A percentile compares a stretch with the other conserved stretches of the same genome.
These are phyloP conservation scores for Drosophila rellima DNA, from an alignment of 2,888 invertebrate species.

Conservation along the genomic window DNA sequence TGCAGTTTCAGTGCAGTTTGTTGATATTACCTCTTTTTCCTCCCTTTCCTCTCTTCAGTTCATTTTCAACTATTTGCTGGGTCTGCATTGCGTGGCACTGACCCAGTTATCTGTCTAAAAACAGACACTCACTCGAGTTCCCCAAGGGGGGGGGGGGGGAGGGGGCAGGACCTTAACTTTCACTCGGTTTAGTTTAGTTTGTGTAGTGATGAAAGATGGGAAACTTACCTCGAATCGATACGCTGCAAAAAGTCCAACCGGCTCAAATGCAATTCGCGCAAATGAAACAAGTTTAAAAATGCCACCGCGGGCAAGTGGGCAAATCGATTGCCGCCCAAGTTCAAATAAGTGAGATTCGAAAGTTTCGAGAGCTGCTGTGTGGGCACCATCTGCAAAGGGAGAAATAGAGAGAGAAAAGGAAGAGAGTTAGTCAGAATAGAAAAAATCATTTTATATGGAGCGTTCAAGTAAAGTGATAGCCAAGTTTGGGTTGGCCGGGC, in stretches of 20 bases:
- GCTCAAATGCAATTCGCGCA: conserved; percentile 91
- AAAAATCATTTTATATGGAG: conserved; percentile 50
- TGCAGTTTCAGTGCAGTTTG: conserved; percentile 26
- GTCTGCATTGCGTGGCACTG: conserved; percentile 31
- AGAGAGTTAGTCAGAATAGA: not conserved
- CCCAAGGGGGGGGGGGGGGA: too few species aligned
- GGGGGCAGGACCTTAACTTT: conserved; percentile 31
- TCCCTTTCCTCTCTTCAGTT: too few species aligned
- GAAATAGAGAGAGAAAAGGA: not conserved
- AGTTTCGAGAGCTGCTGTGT: conserved; percentile 92
- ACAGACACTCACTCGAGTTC: conserved; percentile 23
- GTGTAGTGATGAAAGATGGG: conserved; percentile 3
- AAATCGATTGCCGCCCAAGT: conserved; percentile 93
- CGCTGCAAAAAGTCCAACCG: conserved; percentile 89
- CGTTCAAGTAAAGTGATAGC: conserved; percentile 51
- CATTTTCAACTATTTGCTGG: conserved; percentile 42
- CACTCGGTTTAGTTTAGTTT: conserved; percentile 15
- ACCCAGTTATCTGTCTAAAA: conserved; percentile 40
- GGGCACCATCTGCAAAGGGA: conserved; percentile 87
- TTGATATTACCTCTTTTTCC: conserved; percentile 23
- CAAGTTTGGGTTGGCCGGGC: conserved; percentile 38
- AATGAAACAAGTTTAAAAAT: conserved; percentile 93
- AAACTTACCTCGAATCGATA: conserved; percentile 89
- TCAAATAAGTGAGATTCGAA: conserved; percentile 91
- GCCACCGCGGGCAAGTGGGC: conserved; percentile 91